phyloP scores from a whole-genome alignment of 2,888 invertebrate species.

The Drosophila mayaguana region DNA sequence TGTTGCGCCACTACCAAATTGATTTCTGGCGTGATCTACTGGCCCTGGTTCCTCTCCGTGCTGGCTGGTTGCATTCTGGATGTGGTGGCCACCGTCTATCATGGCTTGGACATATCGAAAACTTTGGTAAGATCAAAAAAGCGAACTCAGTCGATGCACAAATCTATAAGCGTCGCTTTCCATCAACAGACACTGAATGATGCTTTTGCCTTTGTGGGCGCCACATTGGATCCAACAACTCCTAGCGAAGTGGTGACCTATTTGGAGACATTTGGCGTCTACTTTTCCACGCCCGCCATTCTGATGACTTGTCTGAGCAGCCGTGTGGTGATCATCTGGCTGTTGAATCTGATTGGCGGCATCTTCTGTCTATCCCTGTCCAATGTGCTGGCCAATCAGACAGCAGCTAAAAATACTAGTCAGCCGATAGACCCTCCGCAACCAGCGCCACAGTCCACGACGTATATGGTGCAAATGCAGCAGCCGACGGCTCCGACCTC shows the following conservation, averaged over 20 bases:
- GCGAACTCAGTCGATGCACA: not conserved
- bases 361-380: slow-evolving; percentile 81
- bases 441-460: slow-evolving; percentile 35
- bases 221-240: slow-evolving; percentile 9
- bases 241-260: not conserved
- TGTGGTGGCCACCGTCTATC: slow-evolving; percentile 85
- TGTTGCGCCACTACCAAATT: slow-evolving; percentile 76
- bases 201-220: slow-evolving; percentile 56
- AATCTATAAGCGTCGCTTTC: not conserved
- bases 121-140: slow-evolving; percentile 79
- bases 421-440: slow-evolving; percentile 19
- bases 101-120: slow-evolving; percentile 83
- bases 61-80: slow-evolving; percentile 84
- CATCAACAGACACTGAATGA: slow-evolving; percentile 36
- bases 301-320: slow-evolving; percentile 86
- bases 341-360: slow-evolving; percentile 85
- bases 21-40: slow-evolving; percentile 73
- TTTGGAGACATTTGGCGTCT: slow-evolving; percentile 70
- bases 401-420: slow-evolving; percentile 11
- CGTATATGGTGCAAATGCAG: slow-evolving; percentile 20
- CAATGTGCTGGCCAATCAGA: slow-evolving; percentile 65
- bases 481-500: slow-evolving; percentile 35
- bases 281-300: slow-evolving; percentile 84
- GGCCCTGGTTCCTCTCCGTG: slow-evolving; percentile 85
- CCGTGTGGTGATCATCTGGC: slow-evolving; percentile 85